Conservation (phyloP, 2,113 vertebrate genomes). For the Poeciliopsis retropinna region DNA sequence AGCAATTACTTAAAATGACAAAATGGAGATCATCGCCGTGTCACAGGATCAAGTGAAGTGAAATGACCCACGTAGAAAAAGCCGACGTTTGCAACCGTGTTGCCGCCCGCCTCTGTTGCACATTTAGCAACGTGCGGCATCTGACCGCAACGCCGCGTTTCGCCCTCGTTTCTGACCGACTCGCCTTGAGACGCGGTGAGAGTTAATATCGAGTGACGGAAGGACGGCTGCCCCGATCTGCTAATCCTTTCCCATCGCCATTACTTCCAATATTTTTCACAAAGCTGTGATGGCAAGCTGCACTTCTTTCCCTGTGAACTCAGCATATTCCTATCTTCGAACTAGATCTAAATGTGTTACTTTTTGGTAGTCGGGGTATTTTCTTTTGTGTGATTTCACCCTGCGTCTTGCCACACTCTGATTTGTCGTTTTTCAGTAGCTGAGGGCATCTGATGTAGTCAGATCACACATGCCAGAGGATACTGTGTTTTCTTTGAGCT, state of each 20-base stretch:
- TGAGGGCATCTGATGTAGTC: constrained; percentile 27
- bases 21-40: constrained; percentile 70
- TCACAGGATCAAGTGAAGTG: constrained; percentile 70
- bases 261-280: constrained; percentile 33
- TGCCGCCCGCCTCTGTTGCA: constrained; percentile 18
- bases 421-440: constrained; percentile 34
- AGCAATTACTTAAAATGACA: constrained; percentile 75
- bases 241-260: constrained; percentile 47
- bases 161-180: constrained; percentile 42
- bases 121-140: constrained; percentile 45
- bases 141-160: constrained; percentile 47
- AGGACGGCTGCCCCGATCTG: constrained; percentile 40
- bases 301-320: constrained; percentile 41
- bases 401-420: constrained; percentile 39
- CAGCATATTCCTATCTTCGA: constrained; percentile 48
- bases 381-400: constrained; percentile 48
- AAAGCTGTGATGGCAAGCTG: constrained; percentile 16
- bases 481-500: not conserved
- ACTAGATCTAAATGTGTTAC: constrained; percentile 40
- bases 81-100: constrained; percentile 43
- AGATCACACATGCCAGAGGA: not conserved
- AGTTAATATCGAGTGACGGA: constrained; percentile 59
- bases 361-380: constrained; percentile 21
- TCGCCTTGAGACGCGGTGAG: constrained; percentile 44
- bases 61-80: constrained; percentile 69